These are phyloP conservation scores for Clarias magur DNA, from an alignment of 2,113 vertebrate genomes.

Conservation along the genomic window DNA sequence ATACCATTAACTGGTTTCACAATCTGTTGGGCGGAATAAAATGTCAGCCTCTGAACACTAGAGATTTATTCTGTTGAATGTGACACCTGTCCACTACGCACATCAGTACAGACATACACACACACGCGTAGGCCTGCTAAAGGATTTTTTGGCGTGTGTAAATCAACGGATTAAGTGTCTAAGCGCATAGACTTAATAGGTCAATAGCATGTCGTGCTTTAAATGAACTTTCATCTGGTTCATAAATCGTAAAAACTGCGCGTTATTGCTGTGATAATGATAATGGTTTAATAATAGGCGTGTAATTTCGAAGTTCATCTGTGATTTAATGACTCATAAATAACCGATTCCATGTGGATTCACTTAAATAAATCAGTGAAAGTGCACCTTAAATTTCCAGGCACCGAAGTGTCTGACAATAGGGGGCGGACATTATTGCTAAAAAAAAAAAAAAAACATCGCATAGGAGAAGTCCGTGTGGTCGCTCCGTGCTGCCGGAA, in stretches of 20 bases:
- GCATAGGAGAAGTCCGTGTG: constrained; percentile 63
- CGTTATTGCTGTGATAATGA: constrained; percentile 63
- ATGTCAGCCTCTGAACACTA: constrained; percentile 40
- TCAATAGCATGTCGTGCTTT: constrained; percentile 40
- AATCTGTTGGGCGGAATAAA: constrained; percentile 52
- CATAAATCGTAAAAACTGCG: constrained; percentile 40
- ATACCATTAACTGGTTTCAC: constrained; percentile 66
- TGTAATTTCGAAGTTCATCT: constrained; percentile 63
- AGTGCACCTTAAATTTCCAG: constrained; percentile 64
- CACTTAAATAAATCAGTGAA: constrained; percentile 75
- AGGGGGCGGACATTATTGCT: constrained; percentile 46
- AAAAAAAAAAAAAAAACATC: constrained; percentile 18
- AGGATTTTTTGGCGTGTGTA: constrained; percentile 19
- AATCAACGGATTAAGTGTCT: constrained; percentile 36
- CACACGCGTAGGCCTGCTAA: background rate
- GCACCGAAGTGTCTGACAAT: constrained; percentile 69
- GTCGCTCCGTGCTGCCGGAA: constrained; percentile 79
- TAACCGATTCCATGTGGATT: constrained; percentile 60
- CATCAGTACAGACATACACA: background rate
- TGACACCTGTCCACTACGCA: constrained; percentile 37
- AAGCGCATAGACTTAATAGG: constrained; percentile 25
- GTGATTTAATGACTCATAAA: constrained; percentile 66
- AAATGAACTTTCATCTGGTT: constrained; percentile 33
- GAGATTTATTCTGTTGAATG: constrained; percentile 48
- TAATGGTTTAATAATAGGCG: constrained; percentile 61